Conservation (phyloP, 2,797 vertebrate species). For the Monodelphis domestica region DNA sequence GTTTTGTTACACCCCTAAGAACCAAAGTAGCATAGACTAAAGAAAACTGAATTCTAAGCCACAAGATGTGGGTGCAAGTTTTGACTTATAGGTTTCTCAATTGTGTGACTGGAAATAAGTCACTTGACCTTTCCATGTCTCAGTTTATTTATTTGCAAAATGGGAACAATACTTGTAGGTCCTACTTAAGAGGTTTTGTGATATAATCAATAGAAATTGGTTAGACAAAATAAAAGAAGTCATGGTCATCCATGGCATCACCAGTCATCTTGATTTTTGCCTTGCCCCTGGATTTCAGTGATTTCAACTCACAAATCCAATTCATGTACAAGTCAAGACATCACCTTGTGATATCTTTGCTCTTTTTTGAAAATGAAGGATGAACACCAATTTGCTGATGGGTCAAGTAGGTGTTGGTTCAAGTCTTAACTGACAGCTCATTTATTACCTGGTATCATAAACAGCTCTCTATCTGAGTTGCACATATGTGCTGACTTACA, state of each 20-base stretch:
- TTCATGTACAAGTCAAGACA: too few relatives aligned
- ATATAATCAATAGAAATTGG: neutral
- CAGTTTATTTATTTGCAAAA: neutral
- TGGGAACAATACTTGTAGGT: neutral
- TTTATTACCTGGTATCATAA: neutral
- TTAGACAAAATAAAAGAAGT: too few relatives aligned
- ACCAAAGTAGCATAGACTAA: neutral
- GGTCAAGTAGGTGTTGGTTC: neutral
- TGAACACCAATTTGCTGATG: too few relatives aligned
- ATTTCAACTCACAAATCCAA: too few relatives aligned
- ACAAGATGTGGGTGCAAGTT: neutral
- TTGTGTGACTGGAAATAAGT: neutral
- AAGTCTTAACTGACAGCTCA: neutral
- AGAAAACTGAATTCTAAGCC: neutral
- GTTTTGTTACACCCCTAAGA: neutral
- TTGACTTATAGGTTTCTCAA: neutral
- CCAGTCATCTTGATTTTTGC: too few relatives aligned
- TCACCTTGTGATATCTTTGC: too few relatives aligned
- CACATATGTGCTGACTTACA: neutral
- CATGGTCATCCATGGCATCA: too few relatives aligned
- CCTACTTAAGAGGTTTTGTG: neutral
- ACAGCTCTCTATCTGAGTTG: neutral
- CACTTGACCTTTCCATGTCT: neutral
- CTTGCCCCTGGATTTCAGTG: too few relatives aligned
- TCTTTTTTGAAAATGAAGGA: too few relatives aligned